Base-by-base conservation (phyloP, 1,140 invertebrate genomes). In the Drosophila saltans region DNA sequence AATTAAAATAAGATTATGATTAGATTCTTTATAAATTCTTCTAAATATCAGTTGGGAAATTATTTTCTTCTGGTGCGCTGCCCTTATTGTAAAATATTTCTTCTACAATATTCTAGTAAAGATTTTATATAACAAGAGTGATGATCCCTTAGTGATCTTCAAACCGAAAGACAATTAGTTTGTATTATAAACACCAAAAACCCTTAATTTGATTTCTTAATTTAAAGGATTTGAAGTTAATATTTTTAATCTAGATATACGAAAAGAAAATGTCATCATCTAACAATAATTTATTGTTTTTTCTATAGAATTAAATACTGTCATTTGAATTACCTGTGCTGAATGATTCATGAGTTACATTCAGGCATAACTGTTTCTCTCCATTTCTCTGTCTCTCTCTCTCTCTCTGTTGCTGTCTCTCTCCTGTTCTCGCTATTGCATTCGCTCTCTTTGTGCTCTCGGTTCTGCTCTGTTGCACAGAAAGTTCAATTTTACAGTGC, bases 391-490 rank as follows among this genome's bases (percentile, higher is more conserved):
- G 16, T 64, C 61, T 43, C 33, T n/a, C 36, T 63, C 72, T 30
- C 28, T 30, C 4, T 48, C 33, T 36, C 61, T 43, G 26, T n/a
- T 28, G 36, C 39, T 45, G 16, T 21, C 28, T 30, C 28, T 30
- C 4, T 48, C 33, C 61, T 43, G 26, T n/a, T 28, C 16, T 16
- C 16, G 36, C 39, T 45, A 41, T 41, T 56, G 62, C 39, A 61
- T 48, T 60, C 16, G 30, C 30, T 52, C 21, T 36, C 33, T 55
- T 45, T 24, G 21, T 59, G 24, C 26, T 62, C 67, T 40, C 65
- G 43, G 75, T 66, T 45, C 82, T 78, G 83, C 76, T 86, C 65
- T 69, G 80, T 75, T 86, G 83, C 82, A 82, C 82, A 80, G 83
- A 86, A 88, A 86, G 82, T 88, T 88, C 83, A 88, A 75, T 81